These are phyloP conservation scores for Cotesia congregata DNA, from an alignment of 2,888 invertebrate genomes.

Conservation along the genomic window DNA sequence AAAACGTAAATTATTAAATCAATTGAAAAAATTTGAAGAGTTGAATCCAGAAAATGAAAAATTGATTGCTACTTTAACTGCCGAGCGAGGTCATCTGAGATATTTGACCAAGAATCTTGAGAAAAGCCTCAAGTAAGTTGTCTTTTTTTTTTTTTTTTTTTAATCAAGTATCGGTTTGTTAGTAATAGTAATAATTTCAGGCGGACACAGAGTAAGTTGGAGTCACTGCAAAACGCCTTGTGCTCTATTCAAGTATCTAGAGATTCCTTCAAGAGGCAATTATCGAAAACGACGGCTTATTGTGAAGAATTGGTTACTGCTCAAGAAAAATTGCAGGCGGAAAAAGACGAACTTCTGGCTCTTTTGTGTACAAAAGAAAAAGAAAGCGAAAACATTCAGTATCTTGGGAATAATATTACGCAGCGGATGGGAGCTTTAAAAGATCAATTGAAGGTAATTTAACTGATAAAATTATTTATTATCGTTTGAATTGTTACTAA, in stretches of 20 bases:
- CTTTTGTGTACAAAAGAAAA: slow-evolving; percentile 60
- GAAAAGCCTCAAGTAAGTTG: slow-evolving; percentile 73
- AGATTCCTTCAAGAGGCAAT: slow-evolving; percentile 72
- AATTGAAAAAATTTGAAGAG: slow-evolving; percentile 72
- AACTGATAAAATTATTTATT: slow-evolving; percentile 23
- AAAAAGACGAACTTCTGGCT: slow-evolving; percentile 56
- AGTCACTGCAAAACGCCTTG: slow-evolving; percentile 70
- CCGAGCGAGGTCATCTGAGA: slow-evolving; percentile 72
- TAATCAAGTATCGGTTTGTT: background rate
- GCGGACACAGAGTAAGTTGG: slow-evolving; percentile 69
- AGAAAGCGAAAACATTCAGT: slow-evolving; percentile 62
- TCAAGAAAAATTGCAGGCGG: slow-evolving; percentile 72
- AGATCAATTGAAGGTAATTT: slow-evolving; percentile 71
- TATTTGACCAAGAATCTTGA: slow-evolving; percentile 73
- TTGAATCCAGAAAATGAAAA: slow-evolving; percentile 71
- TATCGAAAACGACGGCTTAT: slow-evolving; percentile 72
- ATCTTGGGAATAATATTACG: slow-evolving; percentile 71
- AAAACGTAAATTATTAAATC: slow-evolving; percentile 74
- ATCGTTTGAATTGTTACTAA: slow-evolving; percentile 11
- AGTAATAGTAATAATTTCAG: slow-evolving; percentile 57
- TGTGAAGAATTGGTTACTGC: slow-evolving; percentile 73
- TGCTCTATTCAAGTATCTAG: slow-evolving; percentile 71
- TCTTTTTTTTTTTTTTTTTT: background rate
- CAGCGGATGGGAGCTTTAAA: slow-evolving; percentile 71
- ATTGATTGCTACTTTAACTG: slow-evolving; percentile 69